phyloP scores from a whole-genome alignment of 2,888 invertebrate species.

The Dryomyza anilis region DNA sequence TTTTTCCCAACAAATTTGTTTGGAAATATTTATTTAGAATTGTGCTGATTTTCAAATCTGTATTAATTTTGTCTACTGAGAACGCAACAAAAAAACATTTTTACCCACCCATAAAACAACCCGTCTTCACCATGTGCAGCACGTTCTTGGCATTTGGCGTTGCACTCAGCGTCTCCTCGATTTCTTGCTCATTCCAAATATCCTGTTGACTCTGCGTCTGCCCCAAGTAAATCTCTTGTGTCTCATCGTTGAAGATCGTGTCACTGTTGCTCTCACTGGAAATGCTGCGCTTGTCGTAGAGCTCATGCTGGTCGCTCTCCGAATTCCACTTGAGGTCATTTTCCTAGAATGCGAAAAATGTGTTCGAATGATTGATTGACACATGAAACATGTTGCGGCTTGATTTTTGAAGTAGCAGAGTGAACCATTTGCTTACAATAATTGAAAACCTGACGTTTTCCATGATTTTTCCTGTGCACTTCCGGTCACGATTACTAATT shows the following conservation, averaged over 20 bases:
- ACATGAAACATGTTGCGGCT: not conserved
- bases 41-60: no score
- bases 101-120: conserved; percentile 45
- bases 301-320: conserved; percentile 48
- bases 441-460: conserved; percentile 61
- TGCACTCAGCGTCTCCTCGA: conserved; percentile 51
- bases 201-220: conserved; percentile 54
- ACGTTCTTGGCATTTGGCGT: conserved; percentile 47
- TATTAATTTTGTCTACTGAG: no score
- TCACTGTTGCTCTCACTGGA: conserved; percentile 57
- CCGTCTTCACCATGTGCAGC: conserved; percentile 49
- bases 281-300: conserved; percentile 56
- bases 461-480: conserved; percentile 40
- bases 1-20: no score
- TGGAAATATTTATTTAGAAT: no score
- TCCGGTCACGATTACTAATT: not conserved
- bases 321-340: conserved; percentile 59
- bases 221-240: conserved; percentile 52
- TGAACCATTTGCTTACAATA: conserved; percentile 54
- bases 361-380: no score
- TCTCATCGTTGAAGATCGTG: conserved; percentile 54
- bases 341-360: conserved; percentile 49
- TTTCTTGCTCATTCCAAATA: conserved; percentile 56
- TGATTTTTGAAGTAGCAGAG: no score
- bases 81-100: not conserved